Conservation (phyloP, 2,113 vertebrate species). For the Halcyon malimbica region DNA sequence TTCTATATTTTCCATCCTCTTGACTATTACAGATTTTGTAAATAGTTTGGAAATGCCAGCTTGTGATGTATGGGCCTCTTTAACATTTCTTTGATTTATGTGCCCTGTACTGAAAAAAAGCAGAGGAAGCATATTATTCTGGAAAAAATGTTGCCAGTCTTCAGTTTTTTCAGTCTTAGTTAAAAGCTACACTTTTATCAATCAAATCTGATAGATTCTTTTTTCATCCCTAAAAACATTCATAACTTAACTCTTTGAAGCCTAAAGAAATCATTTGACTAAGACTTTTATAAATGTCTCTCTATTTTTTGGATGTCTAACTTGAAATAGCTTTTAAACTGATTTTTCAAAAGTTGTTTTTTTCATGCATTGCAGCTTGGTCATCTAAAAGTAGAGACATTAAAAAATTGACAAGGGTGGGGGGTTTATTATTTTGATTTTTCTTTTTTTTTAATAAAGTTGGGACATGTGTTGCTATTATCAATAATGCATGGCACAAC, state of each 20-base stretch:
- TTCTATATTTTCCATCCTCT: slow-evolving; percentile 54
- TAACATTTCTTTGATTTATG: slow-evolving; percentile 87
- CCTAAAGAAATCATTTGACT: not conserved
- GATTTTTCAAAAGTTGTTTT: not conserved
- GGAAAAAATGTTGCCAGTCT: slow-evolving; percentile 76
- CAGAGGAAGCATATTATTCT: slow-evolving; percentile 85
- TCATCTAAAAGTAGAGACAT: not conserved
- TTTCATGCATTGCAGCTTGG: not conserved
- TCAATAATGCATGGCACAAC: not conserved
- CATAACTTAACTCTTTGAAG: slow-evolving; percentile 74
- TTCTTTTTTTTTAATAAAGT: not conserved
- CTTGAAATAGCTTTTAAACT: not conserved
- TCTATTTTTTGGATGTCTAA: not conserved
- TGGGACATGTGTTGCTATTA: not conserved
- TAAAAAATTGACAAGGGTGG: not conserved
- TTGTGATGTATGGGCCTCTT: slow-evolving; percentile 82
- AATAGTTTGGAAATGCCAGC: slow-evolving; percentile 83
- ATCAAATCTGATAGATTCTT: slow-evolving; percentile 78
- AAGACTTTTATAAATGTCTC: not conserved
- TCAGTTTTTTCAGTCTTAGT: slow-evolving; percentile 72
- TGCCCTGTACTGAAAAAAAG: slow-evolving; percentile 76
- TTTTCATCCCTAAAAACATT: slow-evolving; percentile 51
- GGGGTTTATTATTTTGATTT: not conserved
- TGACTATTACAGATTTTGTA: slow-evolving; percentile 77
- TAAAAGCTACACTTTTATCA: slow-evolving; percentile 79